Percentiles rank a stretch among this genome's conserved stretches.
Conservation (phyloP, 1,140 invertebrate genomes). For the Trigoniulus corallinus region DNA sequence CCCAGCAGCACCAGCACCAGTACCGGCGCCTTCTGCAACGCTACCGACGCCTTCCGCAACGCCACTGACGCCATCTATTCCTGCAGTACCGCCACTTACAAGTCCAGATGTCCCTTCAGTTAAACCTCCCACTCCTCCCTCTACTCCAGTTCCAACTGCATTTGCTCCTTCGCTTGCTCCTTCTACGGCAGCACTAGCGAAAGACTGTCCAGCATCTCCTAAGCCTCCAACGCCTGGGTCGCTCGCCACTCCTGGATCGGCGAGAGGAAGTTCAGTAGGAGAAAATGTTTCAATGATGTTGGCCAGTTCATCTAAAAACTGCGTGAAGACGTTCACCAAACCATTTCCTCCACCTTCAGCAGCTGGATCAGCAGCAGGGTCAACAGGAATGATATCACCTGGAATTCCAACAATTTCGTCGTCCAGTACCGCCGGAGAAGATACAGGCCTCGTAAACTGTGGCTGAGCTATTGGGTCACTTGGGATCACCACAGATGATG, state of each 20-base stretch:
- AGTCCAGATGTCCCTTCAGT: not conserved
- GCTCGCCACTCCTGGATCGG: not conserved
- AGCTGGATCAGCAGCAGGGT: not conserved
- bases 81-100: not conserved
- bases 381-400: not conserved
- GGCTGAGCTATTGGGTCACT: too few relatives aligned
- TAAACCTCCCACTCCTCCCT: not conserved
- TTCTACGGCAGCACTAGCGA: not conserved
- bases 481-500: too few relatives aligned
- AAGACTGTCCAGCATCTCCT: not conserved
- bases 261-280: not conserved
- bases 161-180: not conserved
- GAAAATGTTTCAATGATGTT: not conserved
- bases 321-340: not conserved
- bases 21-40: not conserved
- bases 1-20: not conserved
- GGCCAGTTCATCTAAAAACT: not conserved
- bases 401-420: too few relatives aligned
- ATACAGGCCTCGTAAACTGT: too few relatives aligned
- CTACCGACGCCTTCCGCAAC: not conserved
- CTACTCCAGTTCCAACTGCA: not conserved
- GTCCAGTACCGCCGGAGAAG: too few relatives aligned
- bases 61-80: not conserved
- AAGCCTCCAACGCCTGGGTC: not conserved
- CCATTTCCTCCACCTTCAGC: not conserved